Base-by-base conservation (phyloP, 2,888 invertebrate species). In the Stenoptilia bipunctidactyla region DNA sequence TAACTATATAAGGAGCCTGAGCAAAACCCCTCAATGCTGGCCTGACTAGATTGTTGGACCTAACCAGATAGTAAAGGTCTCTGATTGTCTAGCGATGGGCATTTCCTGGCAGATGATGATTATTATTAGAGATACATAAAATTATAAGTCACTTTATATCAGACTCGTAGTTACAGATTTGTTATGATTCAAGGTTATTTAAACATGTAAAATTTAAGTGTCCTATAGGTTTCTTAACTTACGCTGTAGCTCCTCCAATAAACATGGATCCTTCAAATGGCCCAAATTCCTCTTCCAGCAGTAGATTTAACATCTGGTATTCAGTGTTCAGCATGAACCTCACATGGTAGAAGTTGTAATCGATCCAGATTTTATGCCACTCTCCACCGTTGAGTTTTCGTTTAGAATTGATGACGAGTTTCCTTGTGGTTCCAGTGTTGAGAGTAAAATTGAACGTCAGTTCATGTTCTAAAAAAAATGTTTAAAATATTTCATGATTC, bases 331-430 rank as follows among this genome's bases (percentile, higher is more conserved):
- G 90, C 91, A 95, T 95, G 62, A 96, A 94, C 47, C 96, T 84
- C 27, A 96, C 94, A 66, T 96, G 96, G 69, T 96, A 93, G 64
- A 93, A 91, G 74, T 96, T 96, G 66, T 96, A 95, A 79, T 97
- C 96, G 45, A 97, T 94, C 93, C 94, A 94, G 48, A 97, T 91
- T 75, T 96, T 94, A 69, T 97, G 97, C 97, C 97, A 97, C 66
- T 96, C 94, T 1, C 96, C 97, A 38, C 93, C 92, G 64, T 96
- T 96, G 37, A 97, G 84, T 61, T 91, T 90, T 36, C 92, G 85
- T 49, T 90, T 89, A 2, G 94, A 94, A 58, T 91, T 90, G 46
- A 97, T 92, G 35, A 92, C 93, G 43, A 94, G 79, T 61, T 92
- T 92, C 49, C 92, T 89, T 37, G 92, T 91, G 5, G 90, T 90